phyloP scores from a whole-genome alignment of 2,888 invertebrate genomes.

The Seira musarum region DNA sequence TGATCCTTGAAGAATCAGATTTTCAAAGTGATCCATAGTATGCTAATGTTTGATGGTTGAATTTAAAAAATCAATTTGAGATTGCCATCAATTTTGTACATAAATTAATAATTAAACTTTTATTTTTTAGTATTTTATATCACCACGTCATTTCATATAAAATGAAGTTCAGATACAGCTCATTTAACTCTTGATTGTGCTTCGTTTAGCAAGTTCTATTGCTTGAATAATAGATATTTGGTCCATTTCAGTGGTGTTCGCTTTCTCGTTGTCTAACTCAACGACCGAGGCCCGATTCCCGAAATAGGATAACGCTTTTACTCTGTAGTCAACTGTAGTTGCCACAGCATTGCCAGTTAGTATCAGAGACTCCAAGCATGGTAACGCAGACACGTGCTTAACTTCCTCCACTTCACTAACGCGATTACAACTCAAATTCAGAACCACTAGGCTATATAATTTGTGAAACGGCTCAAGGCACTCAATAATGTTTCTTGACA shows the following conservation, averaged over 20 bases:
- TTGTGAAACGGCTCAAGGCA: conserved; percentile 83
- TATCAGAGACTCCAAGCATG: conserved; percentile 89
- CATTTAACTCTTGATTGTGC: conserved; percentile 22
- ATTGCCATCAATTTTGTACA: no score
- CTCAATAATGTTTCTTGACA: conserved; percentile 88
- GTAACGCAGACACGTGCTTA: conserved; percentile 83
- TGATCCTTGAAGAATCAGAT: no score
- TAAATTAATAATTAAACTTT: no score
- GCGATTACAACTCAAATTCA: conserved; percentile 81
- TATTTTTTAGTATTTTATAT: no score
- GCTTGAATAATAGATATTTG: conserved; percentile 93
- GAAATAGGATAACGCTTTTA: conserved; percentile 91
- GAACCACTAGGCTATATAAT: conserved; percentile 86
- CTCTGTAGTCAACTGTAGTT: conserved; percentile 88
- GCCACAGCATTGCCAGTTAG: conserved; percentile 93
- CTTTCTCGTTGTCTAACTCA: conserved; percentile 88
- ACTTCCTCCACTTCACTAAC: conserved; percentile 88
- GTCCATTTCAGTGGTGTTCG: conserved; percentile 90
- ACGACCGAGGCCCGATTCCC: conserved; percentile 87
- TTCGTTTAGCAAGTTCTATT: conserved; percentile 78
- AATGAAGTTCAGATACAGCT: no score
- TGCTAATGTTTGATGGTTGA: no score
- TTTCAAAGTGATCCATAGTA: no score
- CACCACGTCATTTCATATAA: no score
- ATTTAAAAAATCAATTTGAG: no score